Evolutionary conservation across 2,888 invertebrate genomes (phyloP), one percentile per base, ranked within the genome.

Genomic region (Acleris holmiana): DNA sequence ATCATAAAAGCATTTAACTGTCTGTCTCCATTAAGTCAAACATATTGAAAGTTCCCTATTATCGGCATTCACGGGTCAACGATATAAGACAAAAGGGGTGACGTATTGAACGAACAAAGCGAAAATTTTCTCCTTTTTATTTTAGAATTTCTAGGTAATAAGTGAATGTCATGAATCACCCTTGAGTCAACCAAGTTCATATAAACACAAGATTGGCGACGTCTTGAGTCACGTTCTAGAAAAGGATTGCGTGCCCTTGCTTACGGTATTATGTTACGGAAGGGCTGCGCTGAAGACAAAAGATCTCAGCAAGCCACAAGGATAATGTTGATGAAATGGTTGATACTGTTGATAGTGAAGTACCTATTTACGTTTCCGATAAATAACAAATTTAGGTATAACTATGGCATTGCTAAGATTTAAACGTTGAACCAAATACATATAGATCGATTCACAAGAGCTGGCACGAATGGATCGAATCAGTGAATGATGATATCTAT

Each of bases 21-120:
- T 7, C 7, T 7, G 44, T 7, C n/a, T 17, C 17, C n/a, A 44
- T 17, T 44, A 6, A 44, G n/a, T 44, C 44, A 15, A 55, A 44
- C n/a, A 55, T 66, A 65, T 72, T 67, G 67, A 68, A 66, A 68
- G 68, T 72, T 56, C 67, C 59, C 64, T 67, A 69, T 69, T 75
- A 75, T 72, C 68, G 67, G 71, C 70, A 70, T 70, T 71, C 67
- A 62, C 69, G 69, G 75, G 70, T 75, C 73, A 73, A 75, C 58
- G 75, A 69, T 74, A 73, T 67, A 58, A 62, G 68, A 75, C 76
- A 75, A 78, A 73, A 70, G 74, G 71, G 47, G 70, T 67, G 47
- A 44, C 8, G 49, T 54, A n/a, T 41, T 46, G 53, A 54, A 59
- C 48, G 51, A 29, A 46, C 25, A 44, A 23, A 40, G 62, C 19